phyloP scores from a whole-genome alignment of 2,797 vertebrate species.

The Gambelia wislizenii region DNA sequence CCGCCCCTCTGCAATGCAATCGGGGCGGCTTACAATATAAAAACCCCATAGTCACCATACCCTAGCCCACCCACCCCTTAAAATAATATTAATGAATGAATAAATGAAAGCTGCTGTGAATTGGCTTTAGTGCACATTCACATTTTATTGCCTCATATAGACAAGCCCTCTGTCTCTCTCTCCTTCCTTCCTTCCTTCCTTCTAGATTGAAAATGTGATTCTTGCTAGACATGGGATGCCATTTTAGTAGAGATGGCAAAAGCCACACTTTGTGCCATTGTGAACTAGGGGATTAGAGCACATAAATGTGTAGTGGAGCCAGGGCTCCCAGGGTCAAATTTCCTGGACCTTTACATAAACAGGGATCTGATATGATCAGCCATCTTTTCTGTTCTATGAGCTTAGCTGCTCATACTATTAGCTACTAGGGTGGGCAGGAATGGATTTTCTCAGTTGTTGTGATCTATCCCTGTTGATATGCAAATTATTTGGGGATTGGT shows the following conservation, averaged over 20 bases:
- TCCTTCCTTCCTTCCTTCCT: background rate
- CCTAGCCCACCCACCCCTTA: too few species aligned
- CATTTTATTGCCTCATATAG: too few species aligned
- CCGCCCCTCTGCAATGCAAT: too few species aligned
- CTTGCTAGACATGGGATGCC: background rate
- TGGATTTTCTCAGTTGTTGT: background rate
- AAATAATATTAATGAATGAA: too few species aligned
- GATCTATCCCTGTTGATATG: background rate
- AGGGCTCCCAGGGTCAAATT: background rate
- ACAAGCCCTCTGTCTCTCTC: too few species aligned
- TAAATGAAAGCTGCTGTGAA: too few species aligned
- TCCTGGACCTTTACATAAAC: background rate
- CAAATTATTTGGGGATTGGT: background rate
- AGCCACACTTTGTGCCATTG: background rate
- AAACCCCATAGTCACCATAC: too few species aligned
- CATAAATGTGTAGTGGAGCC: background rate
- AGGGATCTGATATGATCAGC: background rate
- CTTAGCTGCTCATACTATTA: background rate
- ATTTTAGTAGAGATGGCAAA: background rate
- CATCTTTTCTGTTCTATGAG: background rate
- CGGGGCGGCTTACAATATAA: too few species aligned
- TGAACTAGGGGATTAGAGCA: background rate
- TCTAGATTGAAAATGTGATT: background rate
- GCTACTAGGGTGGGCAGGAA: too few species aligned
- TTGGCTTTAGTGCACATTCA: too few species aligned